Evolutionary conservation across 2,797 vertebrate genomes (phyloP), one percentile per base, ranked within the genome.

Genomic region (Vespertilio murinus): DNA sequence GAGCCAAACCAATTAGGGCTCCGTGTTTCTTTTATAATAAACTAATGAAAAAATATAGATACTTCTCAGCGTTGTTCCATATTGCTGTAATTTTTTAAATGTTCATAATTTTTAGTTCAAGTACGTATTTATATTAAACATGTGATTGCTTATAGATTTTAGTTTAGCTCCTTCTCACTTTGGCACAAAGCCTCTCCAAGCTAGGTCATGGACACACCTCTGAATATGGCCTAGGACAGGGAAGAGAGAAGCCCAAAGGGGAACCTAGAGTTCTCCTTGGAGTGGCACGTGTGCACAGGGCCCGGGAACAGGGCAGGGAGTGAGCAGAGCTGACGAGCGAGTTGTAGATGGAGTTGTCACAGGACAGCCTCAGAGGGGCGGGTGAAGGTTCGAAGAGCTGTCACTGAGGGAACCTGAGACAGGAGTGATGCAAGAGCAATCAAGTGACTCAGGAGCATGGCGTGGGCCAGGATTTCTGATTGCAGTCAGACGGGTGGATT

Each of bases 351-450:
- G 61, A 78, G 80, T 64, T 91, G 74, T 80, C 83, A 65, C 38
- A 88, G 89, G 75, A 84, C 69, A 14, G 56, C 13, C 40, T 79
- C 75, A 38, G 69, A 90, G 69, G 71, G 30, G 28, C 73, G 40
- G 42, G 64, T 47, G n/a, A 92, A 78, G 67, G n/a, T 56, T 87
- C 45, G 30, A 91, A 94, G 91, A 64, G 64, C 22, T 89, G 49
- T 45, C 56, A 42, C n/a, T 64, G 38, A 69, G 90, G 79, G 75
- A 88, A 80, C 33, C 9, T 3, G 47, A 92, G 40, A 38, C n/a
- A 38, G 65, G 17, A 82, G 28, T 65, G 56, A 95, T 59, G 88
- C 13, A 73, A 91, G 84, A 88, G 28, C 78, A 45, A 9, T 54
- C 25, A 47, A 13, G 45, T 67, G 75, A 89, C 42, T 94, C 77